Conservation (phyloP, 2,113 vertebrate species). For the Shinisaurus crocodilurus region DNA sequence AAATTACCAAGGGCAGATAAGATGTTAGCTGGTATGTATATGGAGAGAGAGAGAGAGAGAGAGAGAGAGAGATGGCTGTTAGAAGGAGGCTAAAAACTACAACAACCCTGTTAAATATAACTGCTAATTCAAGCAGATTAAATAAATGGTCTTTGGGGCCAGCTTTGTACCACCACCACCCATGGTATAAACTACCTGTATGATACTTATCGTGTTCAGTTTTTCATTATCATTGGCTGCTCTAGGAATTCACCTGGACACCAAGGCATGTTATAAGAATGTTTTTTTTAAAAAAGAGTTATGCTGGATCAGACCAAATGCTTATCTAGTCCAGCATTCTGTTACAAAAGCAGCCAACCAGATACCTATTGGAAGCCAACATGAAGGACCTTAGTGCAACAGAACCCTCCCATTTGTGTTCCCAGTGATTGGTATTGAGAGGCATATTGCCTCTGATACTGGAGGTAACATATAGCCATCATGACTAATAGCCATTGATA, state of each 20-base stretch:
- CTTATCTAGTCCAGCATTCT: too few species aligned
- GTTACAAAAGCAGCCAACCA: too few species aligned
- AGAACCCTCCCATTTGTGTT: too few species aligned
- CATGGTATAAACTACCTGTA: background rate
- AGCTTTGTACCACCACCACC: background rate
- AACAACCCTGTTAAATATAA: too few species aligned
- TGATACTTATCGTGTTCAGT: background rate
- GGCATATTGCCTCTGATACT: too few species aligned
- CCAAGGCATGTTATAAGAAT: background rate
- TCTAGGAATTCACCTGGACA: background rate
- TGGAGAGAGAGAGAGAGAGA: background rate
- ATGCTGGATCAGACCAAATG: too few species aligned
- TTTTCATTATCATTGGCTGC: background rate
- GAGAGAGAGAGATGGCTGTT: background rate
- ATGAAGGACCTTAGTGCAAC: too few species aligned
- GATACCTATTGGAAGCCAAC: too few species aligned
- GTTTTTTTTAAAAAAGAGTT: too few species aligned
- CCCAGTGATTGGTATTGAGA: too few species aligned
- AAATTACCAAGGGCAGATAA: slow-evolving; percentile 35
- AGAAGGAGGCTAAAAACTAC: background rate
- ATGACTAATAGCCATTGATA: too few species aligned
- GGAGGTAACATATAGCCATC: too few species aligned
- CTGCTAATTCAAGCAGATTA: background rate
- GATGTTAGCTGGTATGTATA: background rate
- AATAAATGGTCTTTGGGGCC: background rate